Evolutionary conservation across 2,888 invertebrate genomes (phyloP).

Genomic region (Hypolimnas misippus): DNA sequence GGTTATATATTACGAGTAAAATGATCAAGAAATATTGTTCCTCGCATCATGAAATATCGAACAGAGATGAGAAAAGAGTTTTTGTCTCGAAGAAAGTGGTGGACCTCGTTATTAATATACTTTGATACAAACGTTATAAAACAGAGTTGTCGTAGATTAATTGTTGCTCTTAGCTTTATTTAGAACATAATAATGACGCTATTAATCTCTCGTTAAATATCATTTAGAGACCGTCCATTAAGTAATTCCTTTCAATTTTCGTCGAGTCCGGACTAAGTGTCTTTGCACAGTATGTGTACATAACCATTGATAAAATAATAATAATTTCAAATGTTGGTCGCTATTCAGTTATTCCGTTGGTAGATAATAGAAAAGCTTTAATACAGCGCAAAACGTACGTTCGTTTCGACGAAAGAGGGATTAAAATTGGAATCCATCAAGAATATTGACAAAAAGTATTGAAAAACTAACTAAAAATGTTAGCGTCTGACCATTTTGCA

Average conservation of each 20-base stretch:
- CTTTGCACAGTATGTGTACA: conserved; percentile 45
- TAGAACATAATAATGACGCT: conserved; percentile 40
- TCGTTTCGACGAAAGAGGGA: conserved; percentile 21
- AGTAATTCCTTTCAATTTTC: conserved; percentile 48
- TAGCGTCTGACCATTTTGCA: conserved; percentile 25
- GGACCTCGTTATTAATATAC: conserved; percentile 20
- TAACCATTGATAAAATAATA: conserved; percentile 35
- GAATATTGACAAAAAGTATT: conserved; percentile 26
- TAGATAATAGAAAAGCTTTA: conserved; percentile 34
- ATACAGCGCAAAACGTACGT: conserved; percentile 35
- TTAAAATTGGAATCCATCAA: conserved; percentile 34
- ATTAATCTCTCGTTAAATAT: conserved; percentile 48
- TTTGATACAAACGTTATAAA: conserved; percentile 23
- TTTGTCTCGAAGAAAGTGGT: not conserved
- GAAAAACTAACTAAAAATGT: conserved; percentile 26
- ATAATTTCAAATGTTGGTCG: conserved; percentile 44
- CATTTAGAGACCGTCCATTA: conserved; percentile 43
- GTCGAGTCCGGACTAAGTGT: conserved; percentile 35
- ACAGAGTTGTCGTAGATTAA: conserved; percentile 46
- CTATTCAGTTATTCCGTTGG: not conserved
- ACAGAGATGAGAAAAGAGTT: not conserved
- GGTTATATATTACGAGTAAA: too few species aligned
- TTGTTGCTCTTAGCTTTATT: conserved; percentile 45
- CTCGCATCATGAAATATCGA: not conserved
- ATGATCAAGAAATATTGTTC: not conserved